Conservation (phyloP, 2,113 vertebrate genomes). For the Nanorana parkeri region DNA sequence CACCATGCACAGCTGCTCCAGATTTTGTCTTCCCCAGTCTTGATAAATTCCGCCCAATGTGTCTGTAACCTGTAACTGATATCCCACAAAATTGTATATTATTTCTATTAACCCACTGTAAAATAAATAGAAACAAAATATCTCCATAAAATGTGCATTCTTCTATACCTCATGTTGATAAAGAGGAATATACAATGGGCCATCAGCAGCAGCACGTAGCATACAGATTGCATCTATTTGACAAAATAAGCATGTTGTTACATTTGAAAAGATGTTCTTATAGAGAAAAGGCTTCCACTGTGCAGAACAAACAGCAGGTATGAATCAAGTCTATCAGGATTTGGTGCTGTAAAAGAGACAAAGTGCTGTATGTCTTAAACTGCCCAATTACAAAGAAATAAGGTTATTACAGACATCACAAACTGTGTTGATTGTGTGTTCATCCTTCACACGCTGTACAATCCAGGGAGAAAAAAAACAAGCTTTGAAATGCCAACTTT, state of each 20-base stretch:
- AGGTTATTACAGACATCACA: constrained; percentile 6
- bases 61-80: too few species aligned
- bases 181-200: neutral
- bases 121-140: neutral
- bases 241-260: constrained; percentile 12
- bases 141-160: neutral
- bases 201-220: constrained; percentile 10
- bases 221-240: constrained; percentile 32
- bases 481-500: too few species aligned
- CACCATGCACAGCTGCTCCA: too few species aligned
- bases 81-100: too few species aligned
- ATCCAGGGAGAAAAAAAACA: neutral
- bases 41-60: too few species aligned
- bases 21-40: too few species aligned
- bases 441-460: neutral
- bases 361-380: neutral
- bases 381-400: neutral
- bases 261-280: constrained; percentile 18
- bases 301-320: neutral
- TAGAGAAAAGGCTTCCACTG: constrained; percentile 10
- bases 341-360: constrained; percentile 1
- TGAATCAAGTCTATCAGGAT: neutral
- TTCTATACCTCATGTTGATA: neutral
- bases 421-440: neutral
- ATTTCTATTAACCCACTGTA: too few species aligned